Evolutionary conservation across 2,113 vertebrate genomes (phyloP), one percentile per base, ranked within the genome.

Genomic region (Callipepla squamata): DNA sequence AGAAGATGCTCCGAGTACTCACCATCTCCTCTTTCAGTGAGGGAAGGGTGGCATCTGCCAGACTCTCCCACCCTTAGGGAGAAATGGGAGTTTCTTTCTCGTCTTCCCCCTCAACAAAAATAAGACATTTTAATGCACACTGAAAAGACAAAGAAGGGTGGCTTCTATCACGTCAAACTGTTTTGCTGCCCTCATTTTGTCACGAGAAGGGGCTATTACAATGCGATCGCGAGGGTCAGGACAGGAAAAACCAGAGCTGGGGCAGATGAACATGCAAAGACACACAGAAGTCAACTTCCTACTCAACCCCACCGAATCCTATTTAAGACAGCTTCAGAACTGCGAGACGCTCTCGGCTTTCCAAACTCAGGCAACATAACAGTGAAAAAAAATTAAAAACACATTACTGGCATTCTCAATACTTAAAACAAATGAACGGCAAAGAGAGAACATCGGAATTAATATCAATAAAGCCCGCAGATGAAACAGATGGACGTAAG

Each of bases 21-120:
- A 95, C 92, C 80, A 0, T 94, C 76, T 96, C 63, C 92, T 81
- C 70, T 94, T 89, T 94, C 80, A 91, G 36, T 86, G 80, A 95
- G 86, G 68, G 75, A 94, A 87, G 78, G 62, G 84, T 94, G 96
- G 92, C 82, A 94, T 78, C 65, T 94, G 93, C 85, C 92, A 95
- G 78, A 82, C 25, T 93, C 72, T 94, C 94, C 85, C 45, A 85
- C 78, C 25, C 42, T 93, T 85, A 94, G 83, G 86, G 72, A 96
- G 80, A 95, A 93, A 95, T 57, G 40, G 76, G 83, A 95, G 28
- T 94, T 94, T 94, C 89, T 96, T 90, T 96, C 74, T 76, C 0
- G 5, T 91, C 87, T 96, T 96, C 94, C 88, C 12, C 90, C 91
- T 95, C 96, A 94, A 96, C 40, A 92, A 93, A 96, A 94, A 91